Evolutionary conservation across 2,888 invertebrate species (phyloP).

Genomic region (Dioctria linearis): DNA sequence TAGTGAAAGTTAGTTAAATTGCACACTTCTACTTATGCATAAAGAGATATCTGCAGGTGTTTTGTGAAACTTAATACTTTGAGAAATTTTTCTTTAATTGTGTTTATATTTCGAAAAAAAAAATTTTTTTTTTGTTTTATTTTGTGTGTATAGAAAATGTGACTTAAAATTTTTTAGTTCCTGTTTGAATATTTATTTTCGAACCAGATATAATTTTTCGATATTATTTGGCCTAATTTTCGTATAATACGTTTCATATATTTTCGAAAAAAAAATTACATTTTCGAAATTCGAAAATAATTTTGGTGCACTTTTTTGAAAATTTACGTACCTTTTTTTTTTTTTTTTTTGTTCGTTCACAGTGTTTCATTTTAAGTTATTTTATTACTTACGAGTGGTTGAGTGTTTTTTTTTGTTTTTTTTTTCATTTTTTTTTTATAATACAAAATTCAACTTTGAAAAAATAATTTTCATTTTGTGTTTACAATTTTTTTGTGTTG

Average conservation of each 20-base stretch:
- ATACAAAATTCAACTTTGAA: not conserved
- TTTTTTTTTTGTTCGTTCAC: not conserved
- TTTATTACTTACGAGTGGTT: not conserved
- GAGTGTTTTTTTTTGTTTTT: not conserved
- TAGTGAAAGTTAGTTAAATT: constrained; percentile 39
- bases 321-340: not conserved
- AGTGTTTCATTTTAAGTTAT: too few species aligned
- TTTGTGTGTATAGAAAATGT: not conserved
- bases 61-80: constrained; percentile 33
- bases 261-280: not conserved
- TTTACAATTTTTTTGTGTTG: constrained; percentile 19
- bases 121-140: not conserved
- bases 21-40: not conserved
- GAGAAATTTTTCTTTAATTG: not conserved
- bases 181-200: not conserved
- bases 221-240: not conserved
- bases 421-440: not conserved
- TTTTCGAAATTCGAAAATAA: not conserved
- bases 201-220: not conserved
- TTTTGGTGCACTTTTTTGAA: not conserved
- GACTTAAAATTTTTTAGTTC: constrained; percentile 16
- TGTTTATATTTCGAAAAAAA: not conserved
- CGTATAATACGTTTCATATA: not conserved
- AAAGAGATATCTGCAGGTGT: constrained; percentile 18
- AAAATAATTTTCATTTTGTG: constrained; percentile 11